phyloP scores from a whole-genome alignment of 2,888 invertebrate species.

The Cryptus armator region DNA sequence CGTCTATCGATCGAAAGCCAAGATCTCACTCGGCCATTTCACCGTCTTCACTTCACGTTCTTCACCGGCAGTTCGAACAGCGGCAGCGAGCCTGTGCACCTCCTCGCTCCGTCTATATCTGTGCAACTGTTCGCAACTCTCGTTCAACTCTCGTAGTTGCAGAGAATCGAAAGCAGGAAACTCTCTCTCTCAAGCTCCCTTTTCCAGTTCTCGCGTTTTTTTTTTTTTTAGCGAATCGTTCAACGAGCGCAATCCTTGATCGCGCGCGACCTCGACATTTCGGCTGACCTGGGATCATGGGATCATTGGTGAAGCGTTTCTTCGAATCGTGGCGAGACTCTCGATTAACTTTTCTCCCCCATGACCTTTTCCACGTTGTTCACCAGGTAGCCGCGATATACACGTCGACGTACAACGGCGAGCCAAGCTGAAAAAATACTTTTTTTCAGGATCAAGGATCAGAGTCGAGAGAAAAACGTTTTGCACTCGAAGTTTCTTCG shows the following conservation, averaged over 20 bases:
- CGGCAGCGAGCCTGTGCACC: not conserved
- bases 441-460: constrained; percentile 40
- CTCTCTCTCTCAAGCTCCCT: constrained; percentile 41
- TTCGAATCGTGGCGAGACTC: constrained; percentile 66
- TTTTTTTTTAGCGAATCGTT: constrained; percentile 35
- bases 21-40: constrained; percentile 34
- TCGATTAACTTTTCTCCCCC: constrained; percentile 58
- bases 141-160: constrained; percentile 59
- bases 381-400: constrained; percentile 34
- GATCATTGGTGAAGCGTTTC: constrained; percentile 60
- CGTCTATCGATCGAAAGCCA: constrained; percentile 57
- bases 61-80: constrained; percentile 45
- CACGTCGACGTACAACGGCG: not conserved
- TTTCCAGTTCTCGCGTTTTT: constrained; percentile 35
- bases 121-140: constrained; percentile 60
- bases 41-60: constrained; percentile 6
- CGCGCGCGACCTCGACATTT: constrained; percentile 60
- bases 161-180: constrained; percentile 58
- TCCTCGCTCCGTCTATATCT: constrained; percentile 22
- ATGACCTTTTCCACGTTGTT: constrained; percentile 48
- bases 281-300: constrained; percentile 48
- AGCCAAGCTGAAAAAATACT: constrained; percentile 27
- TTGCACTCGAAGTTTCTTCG: constrained; percentile 43
- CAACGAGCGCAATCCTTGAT: constrained; percentile 60
- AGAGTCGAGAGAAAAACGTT: constrained; percentile 14